phyloP scores from a whole-genome alignment of 2,888 invertebrate species.

The Hetaerina titia region DNA sequence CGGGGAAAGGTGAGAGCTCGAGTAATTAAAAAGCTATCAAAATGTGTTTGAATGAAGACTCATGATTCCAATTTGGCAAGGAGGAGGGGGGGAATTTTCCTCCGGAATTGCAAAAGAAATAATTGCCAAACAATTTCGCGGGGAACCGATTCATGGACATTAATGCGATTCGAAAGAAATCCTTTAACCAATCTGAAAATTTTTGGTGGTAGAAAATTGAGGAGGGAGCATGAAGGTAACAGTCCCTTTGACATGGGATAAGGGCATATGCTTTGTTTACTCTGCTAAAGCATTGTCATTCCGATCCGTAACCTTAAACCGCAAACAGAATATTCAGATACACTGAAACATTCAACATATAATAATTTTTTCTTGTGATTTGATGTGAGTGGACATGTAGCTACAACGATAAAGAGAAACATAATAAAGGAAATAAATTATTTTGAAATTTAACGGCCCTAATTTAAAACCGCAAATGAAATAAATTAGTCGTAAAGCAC shows the following conservation, averaged over 20 bases:
- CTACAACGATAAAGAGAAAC: neutral
- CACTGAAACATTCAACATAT: neutral
- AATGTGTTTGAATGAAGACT: neutral
- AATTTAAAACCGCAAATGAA: neutral
- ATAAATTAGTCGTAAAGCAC: too few species aligned
- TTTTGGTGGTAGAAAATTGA: neutral
- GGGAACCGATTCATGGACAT: neutral
- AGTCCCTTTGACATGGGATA: neutral
- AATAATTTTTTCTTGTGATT: neutral
- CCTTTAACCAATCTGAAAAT: neutral
- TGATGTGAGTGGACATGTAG: neutral
- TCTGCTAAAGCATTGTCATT: neutral
- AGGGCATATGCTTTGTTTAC: neutral
- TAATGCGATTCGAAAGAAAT: neutral
- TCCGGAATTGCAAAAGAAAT: neutral
- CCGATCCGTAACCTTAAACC: neutral
- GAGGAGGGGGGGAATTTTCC: neutral
- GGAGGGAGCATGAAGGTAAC: neutral
- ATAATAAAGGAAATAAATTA: neutral
- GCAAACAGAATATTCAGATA: neutral
- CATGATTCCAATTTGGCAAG: neutral
- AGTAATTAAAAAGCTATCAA: constrained; percentile 1
- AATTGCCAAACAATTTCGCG: neutral
- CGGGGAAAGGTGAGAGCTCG: neutral
- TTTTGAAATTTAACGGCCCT: neutral